Percentiles rank a stretch among this genome's conserved stretches.
Conservation (phyloP, 2,797 vertebrate genomes). For the Ctenochaetus hawaiiensis region DNA sequence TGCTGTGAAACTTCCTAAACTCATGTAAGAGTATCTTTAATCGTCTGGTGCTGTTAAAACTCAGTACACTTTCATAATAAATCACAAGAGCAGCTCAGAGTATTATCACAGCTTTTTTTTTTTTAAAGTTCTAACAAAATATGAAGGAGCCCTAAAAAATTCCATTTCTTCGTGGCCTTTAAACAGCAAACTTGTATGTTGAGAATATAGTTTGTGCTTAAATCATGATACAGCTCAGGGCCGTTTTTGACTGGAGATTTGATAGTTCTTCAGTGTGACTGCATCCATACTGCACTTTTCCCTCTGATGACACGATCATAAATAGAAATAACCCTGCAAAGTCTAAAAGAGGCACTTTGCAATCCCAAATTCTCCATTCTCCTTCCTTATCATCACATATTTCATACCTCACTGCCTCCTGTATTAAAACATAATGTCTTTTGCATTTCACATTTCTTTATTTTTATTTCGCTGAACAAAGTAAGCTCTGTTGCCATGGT, state of each 20-base stretch:
- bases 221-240: constrained; percentile 57
- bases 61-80: constrained; percentile 56
- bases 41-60: constrained; percentile 52
- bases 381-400: constrained; percentile 65
- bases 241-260: constrained; percentile 38
- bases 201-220: constrained; percentile 46
- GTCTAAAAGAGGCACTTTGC: constrained; percentile 64
- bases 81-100: constrained; percentile 58
- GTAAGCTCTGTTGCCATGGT: constrained; percentile 78
- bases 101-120: constrained; percentile 40
- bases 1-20: constrained; percentile 28
- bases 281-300: constrained; percentile 52
- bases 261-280: constrained; percentile 28
- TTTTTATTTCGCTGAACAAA: constrained; percentile 78
- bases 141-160: constrained; percentile 50
- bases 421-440: constrained; percentile 79
- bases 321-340: constrained; percentile 63
- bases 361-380: constrained; percentile 62
- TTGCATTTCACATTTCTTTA: constrained; percentile 71
- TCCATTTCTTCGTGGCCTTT: constrained; percentile 45
- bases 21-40: constrained; percentile 42
- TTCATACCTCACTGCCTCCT: constrained; percentile 75
- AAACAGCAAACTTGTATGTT: constrained; percentile 38
- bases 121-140: constrained; percentile 48
- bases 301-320: constrained; percentile 66